A percentile compares a stretch with the other conserved stretches of the same genome.
phyloP scores from a whole-genome alignment of 2,113 vertebrate genomes.

The Macaca fascicularis region DNA sequence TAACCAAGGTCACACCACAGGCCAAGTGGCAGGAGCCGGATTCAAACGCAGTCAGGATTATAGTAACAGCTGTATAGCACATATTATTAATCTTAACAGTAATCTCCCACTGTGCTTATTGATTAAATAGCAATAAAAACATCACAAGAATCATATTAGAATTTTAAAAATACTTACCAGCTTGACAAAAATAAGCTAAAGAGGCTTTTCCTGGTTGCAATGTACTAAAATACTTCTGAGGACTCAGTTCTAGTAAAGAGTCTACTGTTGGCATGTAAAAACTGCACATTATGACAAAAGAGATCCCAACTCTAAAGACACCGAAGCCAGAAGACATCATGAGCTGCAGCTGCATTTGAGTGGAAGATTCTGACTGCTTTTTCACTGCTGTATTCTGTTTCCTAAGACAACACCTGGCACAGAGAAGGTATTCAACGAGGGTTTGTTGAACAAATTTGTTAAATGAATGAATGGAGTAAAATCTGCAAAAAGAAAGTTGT shows the following conservation, averaged over 20 bases:
- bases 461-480: conserved; percentile 11
- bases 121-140: background rate
- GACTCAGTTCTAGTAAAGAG: conserved; percentile 67
- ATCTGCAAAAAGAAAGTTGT: conserved; percentile 47
- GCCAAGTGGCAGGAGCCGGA: background rate
- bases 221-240: conserved; percentile 74
- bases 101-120: background rate
- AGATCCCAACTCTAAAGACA: background rate
- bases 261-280: conserved; percentile 17
- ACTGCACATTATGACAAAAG: conserved; percentile 43
- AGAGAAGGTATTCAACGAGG: background rate
- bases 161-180: conserved; percentile 71
- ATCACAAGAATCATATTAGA: background rate
- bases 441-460: conserved; percentile 24
- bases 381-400: background rate
- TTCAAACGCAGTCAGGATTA: background rate
- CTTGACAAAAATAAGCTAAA: conserved; percentile 80
- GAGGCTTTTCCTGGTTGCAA: conserved; percentile 80
- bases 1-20: background rate
- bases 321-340: conserved; percentile 27
- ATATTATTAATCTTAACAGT: background rate
- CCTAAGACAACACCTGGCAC: background rate
- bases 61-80: background rate
- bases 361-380: background rate
- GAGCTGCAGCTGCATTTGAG: background rate